Conservation (phyloP, 2,888 invertebrate species). For the Linyphia triangularis region DNA sequence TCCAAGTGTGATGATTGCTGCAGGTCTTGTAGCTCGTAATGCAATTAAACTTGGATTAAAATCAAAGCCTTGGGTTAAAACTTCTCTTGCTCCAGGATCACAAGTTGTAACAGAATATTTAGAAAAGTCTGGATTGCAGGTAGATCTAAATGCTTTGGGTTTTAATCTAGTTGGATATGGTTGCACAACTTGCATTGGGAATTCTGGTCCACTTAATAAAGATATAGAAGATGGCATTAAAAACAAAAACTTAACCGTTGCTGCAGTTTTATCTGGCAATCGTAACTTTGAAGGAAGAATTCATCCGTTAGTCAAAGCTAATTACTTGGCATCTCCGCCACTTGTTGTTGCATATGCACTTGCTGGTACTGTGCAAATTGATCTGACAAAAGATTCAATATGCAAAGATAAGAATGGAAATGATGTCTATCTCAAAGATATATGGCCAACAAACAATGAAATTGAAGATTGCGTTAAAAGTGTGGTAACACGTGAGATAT, state of each 20-base stretch:
- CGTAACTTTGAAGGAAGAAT: constrained; percentile 12
- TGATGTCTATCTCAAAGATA: neutral
- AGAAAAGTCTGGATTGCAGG: constrained; percentile 52
- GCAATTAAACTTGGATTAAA: constrained; percentile 29
- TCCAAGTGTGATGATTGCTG: constrained; percentile 37
- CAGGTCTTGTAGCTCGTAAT: constrained; percentile 36
- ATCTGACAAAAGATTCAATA: neutral
- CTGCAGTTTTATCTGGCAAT: neutral
- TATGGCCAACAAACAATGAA: constrained; percentile 6
- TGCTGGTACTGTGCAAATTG: neutral
- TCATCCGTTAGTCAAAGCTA: constrained; percentile 5
- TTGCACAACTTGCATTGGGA: constrained; percentile 70
- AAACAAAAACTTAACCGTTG: neutral
- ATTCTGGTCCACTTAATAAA: constrained; percentile 26
- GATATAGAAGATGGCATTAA: constrained; percentile 2
- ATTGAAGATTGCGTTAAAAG: constrained; percentile 5
- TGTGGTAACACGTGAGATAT: constrained; percentile 7
- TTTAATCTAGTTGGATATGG: constrained; percentile 66
- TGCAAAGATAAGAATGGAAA: constrained; percentile 1
- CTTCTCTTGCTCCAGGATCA: constrained; percentile 61
- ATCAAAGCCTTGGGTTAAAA: constrained; percentile 52
- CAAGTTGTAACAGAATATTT: constrained; percentile 61
- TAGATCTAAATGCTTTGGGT: constrained; percentile 45
- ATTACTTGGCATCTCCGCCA: neutral
- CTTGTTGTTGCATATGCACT: constrained; percentile 12